A percentile compares a stretch with the other conserved stretches of the same genome.
phyloP scores from a whole-genome alignment of 2,797 vertebrate genomes.

The Smutsia temminckii region DNA sequence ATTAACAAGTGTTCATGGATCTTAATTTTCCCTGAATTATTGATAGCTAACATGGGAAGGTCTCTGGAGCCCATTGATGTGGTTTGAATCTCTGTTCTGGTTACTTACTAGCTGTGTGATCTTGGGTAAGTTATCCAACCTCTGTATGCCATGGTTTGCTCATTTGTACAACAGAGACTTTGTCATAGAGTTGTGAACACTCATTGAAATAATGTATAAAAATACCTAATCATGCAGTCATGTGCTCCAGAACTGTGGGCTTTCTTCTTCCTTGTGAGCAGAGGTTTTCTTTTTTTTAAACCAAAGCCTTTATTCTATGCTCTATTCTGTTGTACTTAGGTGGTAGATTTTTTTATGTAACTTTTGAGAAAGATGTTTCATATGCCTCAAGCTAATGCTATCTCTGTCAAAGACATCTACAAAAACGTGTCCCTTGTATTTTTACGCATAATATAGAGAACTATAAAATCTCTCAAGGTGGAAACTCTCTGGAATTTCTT shows the following conservation, averaged over 20 bases:
- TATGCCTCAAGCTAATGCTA: conserved; percentile 44
- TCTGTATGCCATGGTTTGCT: neutral
- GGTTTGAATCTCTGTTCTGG: neutral
- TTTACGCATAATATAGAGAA: conserved; percentile 75
- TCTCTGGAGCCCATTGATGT: neutral
- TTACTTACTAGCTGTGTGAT: neutral
- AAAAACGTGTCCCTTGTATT: conserved; percentile 68
- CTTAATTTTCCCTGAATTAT: neutral
- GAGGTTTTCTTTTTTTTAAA: neutral
- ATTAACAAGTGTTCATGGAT: neutral
- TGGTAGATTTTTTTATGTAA: neutral
- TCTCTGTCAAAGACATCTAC: conserved; percentile 71
- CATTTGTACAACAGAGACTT: neutral
- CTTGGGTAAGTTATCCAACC: neutral
- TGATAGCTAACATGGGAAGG: neutral
- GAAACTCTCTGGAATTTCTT: conserved; percentile 68
- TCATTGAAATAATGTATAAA: neutral
- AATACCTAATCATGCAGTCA: neutral
- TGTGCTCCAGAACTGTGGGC: neutral
- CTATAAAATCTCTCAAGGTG: conserved; percentile 68
- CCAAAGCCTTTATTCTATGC: neutral
- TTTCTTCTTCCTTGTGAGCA: neutral
- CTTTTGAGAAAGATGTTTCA: conserved; percentile 23
- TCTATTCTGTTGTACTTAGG: neutral
- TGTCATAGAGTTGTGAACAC: neutral